Evolutionary conservation across 2,113 vertebrate species (phyloP).

Genomic region (Gobiocypris rarus): DNA sequence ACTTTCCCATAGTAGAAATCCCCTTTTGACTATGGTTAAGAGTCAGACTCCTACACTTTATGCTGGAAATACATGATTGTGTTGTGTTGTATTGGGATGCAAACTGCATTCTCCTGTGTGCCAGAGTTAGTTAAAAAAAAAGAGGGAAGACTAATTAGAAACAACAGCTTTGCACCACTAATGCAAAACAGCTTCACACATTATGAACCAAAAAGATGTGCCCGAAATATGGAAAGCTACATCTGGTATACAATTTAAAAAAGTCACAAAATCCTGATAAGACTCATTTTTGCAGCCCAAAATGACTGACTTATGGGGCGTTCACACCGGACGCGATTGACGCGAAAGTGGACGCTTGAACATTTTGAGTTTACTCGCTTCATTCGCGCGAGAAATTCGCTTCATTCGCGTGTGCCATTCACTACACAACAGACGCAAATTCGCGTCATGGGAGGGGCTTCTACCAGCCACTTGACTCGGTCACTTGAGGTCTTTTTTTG

Average conservation of each 20-base stretch:
- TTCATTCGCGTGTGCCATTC: too few species aligned
- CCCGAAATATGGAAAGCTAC: background rate
- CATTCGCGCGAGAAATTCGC: too few species aligned
- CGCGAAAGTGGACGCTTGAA: too few species aligned
- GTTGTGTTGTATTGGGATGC: background rate
- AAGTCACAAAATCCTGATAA: too few species aligned
- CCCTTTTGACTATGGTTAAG: background rate
- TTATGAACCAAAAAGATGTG: background rate
- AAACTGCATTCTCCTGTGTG: background rate
- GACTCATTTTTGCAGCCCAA: too few species aligned
- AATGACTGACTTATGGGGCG: too few species aligned
- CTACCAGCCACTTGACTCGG: too few species aligned
- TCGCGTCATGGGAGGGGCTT: too few species aligned
- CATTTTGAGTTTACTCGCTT: too few species aligned
- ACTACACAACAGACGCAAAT: too few species aligned
- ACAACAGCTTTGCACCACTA: background rate
- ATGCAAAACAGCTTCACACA: background rate
- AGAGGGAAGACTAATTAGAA: background rate
- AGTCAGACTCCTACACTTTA: background rate
- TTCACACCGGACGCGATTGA: too few species aligned
- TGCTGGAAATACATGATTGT: background rate
- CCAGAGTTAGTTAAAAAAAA: conserved; percentile 1
- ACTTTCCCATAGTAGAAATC: conserved; percentile 8
- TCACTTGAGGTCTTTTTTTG: too few species aligned
- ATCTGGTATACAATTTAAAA: background rate